Base-by-base conservation (phyloP, 2,888 invertebrate species). In the Ennomos erosarius region DNA sequence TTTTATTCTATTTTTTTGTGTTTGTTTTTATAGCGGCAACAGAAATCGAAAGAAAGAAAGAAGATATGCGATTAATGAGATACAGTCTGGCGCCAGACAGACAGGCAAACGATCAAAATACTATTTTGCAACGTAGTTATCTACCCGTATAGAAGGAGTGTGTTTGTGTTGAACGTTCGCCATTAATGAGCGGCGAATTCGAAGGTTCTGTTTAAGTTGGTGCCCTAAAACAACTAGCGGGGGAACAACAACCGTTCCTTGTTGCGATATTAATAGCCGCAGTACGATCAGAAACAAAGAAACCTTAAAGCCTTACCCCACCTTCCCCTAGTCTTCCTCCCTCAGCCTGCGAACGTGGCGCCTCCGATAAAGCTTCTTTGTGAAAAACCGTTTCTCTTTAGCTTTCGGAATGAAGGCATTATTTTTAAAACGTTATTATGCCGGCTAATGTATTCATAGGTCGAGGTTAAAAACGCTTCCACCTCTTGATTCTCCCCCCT, bases 401-500 rank as follows among this genome's bases (percentile, higher is more conserved):
- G 48, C 51, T 62, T 62, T 60, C 52, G 56, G 56, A 68, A 71
- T 67, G 67, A 69, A 71, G 56, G 67, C 68, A 60, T 73, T 75
- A 68, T 70, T 73, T 71, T 67, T 64, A 71, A 74, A 73, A 50
- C 64, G 66, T 73, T 72, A 69, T 75, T 70, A 69, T 65, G 45
- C 52, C 12, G 48, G 63, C 66, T 75, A 76, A 78, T 78, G 70
- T 79, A 79, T 78, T 79, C 79, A 79, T 78, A 74, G 77, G 69
- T 68, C 68, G 69, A 66, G 68, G 73, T 69, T 73, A 69, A 70
- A 72, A 73, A 73, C 64, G 61, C 48, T 52, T 45, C 46, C 40
- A n/a, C 26, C 51, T 38, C 49, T 35, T 26, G 8, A 26, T 16
- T 38, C 10, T 43, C 10, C 10, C 36, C 48, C 9, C 48, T 10